These are phyloP conservation scores for Drosophila paranaensis DNA, from an alignment of 2,888 invertebrate genomes.

Conservation along the genomic window DNA sequence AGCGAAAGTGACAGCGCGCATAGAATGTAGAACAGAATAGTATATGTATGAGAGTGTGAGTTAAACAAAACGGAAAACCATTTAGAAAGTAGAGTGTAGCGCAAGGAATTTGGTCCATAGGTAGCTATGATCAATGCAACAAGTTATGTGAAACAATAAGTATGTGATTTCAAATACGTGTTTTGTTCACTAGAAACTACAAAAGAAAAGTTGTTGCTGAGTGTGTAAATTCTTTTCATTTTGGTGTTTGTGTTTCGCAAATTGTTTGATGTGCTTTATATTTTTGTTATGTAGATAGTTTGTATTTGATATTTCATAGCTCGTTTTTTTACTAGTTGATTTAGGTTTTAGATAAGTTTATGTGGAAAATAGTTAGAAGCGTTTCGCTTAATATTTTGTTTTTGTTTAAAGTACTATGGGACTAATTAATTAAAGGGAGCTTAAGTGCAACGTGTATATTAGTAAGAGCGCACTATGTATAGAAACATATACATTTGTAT, in stretches of 20 bases:
- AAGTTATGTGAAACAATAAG: slow-evolving; percentile 23
- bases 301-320: slow-evolving; percentile 76
- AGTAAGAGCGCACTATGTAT: slow-evolving; percentile 62
- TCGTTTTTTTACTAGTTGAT: slow-evolving; percentile 63
- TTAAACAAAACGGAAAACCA: slow-evolving; percentile 11
- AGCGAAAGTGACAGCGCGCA: slow-evolving; percentile 55
- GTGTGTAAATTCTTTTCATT: slow-evolving; percentile 5
- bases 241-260: slow-evolving; percentile 32
- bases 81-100: slow-evolving; percentile 17
- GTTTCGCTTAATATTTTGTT: slow-evolving; percentile 46
- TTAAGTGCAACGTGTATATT: slow-evolving; percentile 64
- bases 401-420: slow-evolving; percentile 57
- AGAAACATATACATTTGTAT: not conserved
- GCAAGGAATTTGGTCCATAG: slow-evolving; percentile 16
- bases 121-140: slow-evolving; percentile 22
- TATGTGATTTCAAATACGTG: not conserved
- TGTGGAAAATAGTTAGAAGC: slow-evolving; percentile 65
- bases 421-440: slow-evolving; percentile 43
- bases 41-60: slow-evolving; percentile 16
- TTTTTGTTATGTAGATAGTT: slow-evolving; percentile 71
- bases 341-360: slow-evolving; percentile 52
- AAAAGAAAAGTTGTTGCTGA: slow-evolving; percentile 23
- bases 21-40: slow-evolving; percentile 27
- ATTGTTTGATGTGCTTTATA: slow-evolving; percentile 71
- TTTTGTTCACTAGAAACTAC: slow-evolving; percentile 31